phyloP scores from a whole-genome alignment of 2,113 vertebrate species.

The Tetrax tetrax region DNA sequence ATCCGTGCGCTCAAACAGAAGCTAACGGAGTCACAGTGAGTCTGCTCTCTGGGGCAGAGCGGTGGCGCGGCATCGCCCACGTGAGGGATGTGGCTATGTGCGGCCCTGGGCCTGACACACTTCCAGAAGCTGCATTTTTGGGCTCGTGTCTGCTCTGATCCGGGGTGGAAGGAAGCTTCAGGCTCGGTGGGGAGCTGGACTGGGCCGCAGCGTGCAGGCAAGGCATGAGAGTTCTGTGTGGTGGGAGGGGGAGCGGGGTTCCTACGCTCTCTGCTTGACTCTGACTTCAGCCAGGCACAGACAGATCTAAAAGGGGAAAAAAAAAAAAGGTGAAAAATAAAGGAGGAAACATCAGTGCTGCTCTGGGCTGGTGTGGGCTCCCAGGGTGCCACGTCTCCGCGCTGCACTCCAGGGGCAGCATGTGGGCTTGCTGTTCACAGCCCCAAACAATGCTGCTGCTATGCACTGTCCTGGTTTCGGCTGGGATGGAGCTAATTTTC shows the following conservation, averaged over 20 bases:
- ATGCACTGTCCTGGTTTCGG: too few relatives aligned
- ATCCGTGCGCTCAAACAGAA: slow-evolving; percentile 82
- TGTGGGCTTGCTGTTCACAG: background rate
- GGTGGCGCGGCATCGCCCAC: fast-evolving
- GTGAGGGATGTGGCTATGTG: fast-evolving
- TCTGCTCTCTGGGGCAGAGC: background rate
- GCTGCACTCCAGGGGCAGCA: background rate
- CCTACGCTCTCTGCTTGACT: background rate
- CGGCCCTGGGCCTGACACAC: background rate
- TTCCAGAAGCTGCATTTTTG: background rate
- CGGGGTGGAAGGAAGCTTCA: background rate
- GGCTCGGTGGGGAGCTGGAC: background rate
- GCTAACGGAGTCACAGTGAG: slow-evolving; percentile 86
- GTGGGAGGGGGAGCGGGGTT: background rate
- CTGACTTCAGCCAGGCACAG: background rate
- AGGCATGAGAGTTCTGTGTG: background rate
- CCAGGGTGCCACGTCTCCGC: background rate
- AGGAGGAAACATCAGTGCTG: background rate
- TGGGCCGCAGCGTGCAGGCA: background rate
- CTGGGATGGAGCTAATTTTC: too few relatives aligned
- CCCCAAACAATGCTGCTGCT: background rate
- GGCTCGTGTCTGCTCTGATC: fast-evolving
- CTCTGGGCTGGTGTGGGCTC: background rate
- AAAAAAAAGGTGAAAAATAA: background rate
- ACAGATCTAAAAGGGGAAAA: background rate